phyloP scores from a whole-genome alignment of 2,888 invertebrate species.

The Lochmaea crataegi region DNA sequence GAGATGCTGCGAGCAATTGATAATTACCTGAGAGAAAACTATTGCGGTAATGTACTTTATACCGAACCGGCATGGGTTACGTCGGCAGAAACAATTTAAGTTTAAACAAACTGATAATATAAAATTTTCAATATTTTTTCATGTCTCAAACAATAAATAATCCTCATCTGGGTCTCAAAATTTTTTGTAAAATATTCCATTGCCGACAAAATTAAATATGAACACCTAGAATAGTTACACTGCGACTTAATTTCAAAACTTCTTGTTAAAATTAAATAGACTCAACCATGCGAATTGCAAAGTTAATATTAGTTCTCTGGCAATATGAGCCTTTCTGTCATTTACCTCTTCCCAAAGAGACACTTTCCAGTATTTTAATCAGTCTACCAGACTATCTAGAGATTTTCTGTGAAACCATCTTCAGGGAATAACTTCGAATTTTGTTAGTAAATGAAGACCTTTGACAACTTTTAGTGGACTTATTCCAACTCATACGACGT shows the following conservation, averaged over 20 bases:
- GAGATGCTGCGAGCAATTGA: no score
- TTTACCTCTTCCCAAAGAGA: conserved; percentile 8
- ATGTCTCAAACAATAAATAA: background rate
- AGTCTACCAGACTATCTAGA: conserved; percentile 10
- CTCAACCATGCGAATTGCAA: conserved; percentile 12
- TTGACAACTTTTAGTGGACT: conserved; percentile 6
- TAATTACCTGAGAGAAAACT: no score
- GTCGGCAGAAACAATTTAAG: no score
- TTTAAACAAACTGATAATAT: no score
- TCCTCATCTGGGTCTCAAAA: background rate
- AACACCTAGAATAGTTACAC: background rate
- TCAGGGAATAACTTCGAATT: conserved; percentile 2
- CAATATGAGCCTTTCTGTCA: conserved; percentile 9
- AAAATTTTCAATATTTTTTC: no score
- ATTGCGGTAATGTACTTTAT: no score
- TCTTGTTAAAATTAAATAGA: conserved; percentile 7
- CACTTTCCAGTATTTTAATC: conserved; percentile 20
- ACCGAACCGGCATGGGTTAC: no score
- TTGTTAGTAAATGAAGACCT: background rate
- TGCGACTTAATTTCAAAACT: background rate
- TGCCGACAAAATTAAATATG: background rate
- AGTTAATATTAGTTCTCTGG: conserved; percentile 14
- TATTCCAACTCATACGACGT: background rate
- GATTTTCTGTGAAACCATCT: conserved; percentile 11
- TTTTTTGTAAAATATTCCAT: background rate